These are phyloP conservation scores for Gallinago media DNA, from an alignment of 2,113 vertebrate genomes.

Conservation along the genomic window DNA sequence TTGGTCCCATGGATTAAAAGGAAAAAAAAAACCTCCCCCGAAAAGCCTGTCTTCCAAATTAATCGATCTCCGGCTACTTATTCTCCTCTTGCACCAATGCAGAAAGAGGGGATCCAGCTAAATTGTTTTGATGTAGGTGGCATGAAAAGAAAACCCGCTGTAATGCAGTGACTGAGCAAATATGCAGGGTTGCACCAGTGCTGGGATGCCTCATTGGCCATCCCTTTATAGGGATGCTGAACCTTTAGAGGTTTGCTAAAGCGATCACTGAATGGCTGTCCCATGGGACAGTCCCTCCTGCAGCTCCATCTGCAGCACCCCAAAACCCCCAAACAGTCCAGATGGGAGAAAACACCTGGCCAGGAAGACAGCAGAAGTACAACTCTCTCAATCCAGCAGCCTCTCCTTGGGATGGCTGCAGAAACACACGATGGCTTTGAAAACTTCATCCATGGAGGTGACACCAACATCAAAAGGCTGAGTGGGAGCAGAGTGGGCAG, in stretches of 20 bases:
- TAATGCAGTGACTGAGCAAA: neutral
- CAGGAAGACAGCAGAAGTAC: neutral
- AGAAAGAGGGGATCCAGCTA: neutral
- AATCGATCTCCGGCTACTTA: neutral
- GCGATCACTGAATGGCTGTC: neutral
- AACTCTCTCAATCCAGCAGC: neutral
- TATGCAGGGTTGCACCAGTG: neutral
- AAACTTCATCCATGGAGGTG: neutral
- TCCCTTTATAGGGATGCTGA: no score
- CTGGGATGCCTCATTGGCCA: neutral
- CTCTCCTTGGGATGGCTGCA: neutral
- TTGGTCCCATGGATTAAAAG: neutral
- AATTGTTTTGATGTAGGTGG: neutral
- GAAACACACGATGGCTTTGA: rapidly evolving
- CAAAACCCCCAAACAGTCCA: neutral
- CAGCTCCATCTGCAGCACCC: neutral
- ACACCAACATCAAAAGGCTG: neutral
- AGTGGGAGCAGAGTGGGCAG: neutral
- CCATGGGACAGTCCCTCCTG: neutral
- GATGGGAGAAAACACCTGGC: neutral
- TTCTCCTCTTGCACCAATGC: neutral
- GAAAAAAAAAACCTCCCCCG: neutral
- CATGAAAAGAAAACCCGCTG: neutral
- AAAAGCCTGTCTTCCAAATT: neutral
- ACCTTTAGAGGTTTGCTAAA: neutral